Evolutionary conservation across 2,888 invertebrate species (phyloP).

Genomic region (Hedya salicella): DNA sequence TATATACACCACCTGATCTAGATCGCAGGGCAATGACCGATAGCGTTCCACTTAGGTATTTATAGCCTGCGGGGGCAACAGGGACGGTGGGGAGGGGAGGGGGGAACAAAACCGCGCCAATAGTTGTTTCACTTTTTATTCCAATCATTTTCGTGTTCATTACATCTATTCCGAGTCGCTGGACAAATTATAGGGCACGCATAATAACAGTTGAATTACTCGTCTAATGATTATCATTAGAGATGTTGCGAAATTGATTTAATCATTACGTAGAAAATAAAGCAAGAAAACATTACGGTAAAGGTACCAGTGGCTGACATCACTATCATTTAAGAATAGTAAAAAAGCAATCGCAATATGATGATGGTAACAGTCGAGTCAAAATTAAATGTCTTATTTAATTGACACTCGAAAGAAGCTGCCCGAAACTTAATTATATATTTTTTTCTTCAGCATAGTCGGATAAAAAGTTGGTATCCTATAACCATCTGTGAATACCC

Average conservation of each 20-base stretch:
- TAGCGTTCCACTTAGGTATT: constrained; percentile 30
- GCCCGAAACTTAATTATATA: too few relatives aligned
- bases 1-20: neutral
- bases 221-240: neutral
- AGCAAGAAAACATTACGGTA: neutral
- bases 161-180: neutral
- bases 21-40: constrained; percentile 27
- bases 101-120: constrained; percentile 15
- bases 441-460: too few relatives aligned
- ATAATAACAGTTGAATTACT: neutral
- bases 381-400: too few relatives aligned
- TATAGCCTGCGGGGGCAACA: constrained; percentile 4
- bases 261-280: neutral
- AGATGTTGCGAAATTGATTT: neutral
- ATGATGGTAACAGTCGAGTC: neutral
- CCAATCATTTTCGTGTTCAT: constrained; percentile 16
- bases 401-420: too few relatives aligned
- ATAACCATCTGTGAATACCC: too few relatives aligned
- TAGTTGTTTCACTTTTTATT: constrained; percentile 24
- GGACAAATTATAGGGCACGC: neutral
- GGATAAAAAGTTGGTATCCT: too few relatives aligned
- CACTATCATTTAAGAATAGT: neutral
- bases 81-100: neutral
- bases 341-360: neutral
- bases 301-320: constrained; percentile 1